These are phyloP conservation scores for Myopa tessellatipennis DNA, from an alignment of 2,888 invertebrate genomes.

Conservation along the genomic window DNA sequence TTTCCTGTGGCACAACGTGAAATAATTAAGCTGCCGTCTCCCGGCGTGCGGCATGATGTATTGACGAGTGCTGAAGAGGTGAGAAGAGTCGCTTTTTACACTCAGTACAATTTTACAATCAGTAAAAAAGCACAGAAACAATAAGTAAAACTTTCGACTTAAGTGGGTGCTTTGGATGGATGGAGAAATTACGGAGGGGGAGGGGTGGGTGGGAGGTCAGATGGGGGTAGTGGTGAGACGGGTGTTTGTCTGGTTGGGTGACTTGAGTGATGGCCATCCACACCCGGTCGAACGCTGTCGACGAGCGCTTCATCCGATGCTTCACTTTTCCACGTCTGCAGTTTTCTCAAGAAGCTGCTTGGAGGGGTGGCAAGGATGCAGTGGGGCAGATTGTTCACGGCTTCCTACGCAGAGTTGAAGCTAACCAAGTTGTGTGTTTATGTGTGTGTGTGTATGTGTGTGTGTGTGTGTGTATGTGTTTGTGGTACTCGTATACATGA, in stretches of 20 bases:
- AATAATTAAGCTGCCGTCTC: slow-evolving; percentile 22
- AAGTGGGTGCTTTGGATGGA: neutral
- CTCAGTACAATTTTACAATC: no score
- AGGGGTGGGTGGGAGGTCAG: neutral
- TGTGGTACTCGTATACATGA: slow-evolving; percentile 1
- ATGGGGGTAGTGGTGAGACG: neutral
- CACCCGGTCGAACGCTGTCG: neutral
- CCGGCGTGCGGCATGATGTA: neutral
- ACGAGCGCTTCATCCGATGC: slow-evolving; percentile 2
- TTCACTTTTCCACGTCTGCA: slow-evolving; percentile 51
- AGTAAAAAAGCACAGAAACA: no score
- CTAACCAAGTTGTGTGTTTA: neutral
- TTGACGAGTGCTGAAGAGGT: neutral
- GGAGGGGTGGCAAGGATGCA: no score
- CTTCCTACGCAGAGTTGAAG: slow-evolving; percentile 53
- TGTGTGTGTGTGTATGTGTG: neutral
- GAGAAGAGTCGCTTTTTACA: neutral
- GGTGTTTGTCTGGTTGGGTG: neutral
- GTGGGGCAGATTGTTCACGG: slow-evolving; percentile 62
- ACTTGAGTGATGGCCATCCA: neutral
- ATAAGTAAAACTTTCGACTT: neutral
- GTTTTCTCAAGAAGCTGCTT: slow-evolving; percentile 59
- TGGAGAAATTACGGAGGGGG: neutral
- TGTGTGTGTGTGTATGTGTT: slow-evolving; percentile 1
- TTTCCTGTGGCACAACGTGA: slow-evolving; percentile 4